A percentile compares a stretch with the other conserved stretches of the same genome.
Conservation (phyloP, 2,113 vertebrate species). For the Thunnus maccoyii region DNA sequence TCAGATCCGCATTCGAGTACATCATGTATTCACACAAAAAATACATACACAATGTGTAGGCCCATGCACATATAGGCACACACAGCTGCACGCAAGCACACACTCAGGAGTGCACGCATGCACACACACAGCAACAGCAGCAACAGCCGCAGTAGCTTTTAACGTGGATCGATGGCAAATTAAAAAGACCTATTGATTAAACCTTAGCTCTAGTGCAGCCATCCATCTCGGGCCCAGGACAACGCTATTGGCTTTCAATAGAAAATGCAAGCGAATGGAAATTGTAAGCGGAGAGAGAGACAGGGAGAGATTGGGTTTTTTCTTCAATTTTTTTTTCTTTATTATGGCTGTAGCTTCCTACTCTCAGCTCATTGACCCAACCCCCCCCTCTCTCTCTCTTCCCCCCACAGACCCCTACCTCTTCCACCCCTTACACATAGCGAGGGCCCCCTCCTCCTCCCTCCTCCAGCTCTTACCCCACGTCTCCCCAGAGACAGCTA, state of each 20-base stretch:
- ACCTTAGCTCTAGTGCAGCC: slow-evolving; percentile 88
- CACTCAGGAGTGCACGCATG: neutral
- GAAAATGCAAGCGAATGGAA: slow-evolving; percentile 90
- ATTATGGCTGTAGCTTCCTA: slow-evolving; percentile 75
- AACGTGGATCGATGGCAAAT: slow-evolving; percentile 89
- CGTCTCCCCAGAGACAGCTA: slow-evolving; percentile 72
- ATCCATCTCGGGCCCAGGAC: slow-evolving; percentile 86
- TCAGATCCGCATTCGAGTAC: slow-evolving; percentile 39
- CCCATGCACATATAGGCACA: neutral
- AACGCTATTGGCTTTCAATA: slow-evolving; percentile 89
- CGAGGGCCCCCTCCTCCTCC: neutral
- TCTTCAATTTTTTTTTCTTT: slow-evolving; percentile 61
- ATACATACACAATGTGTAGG: slow-evolving; percentile 19
- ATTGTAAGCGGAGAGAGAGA: slow-evolving; percentile 81
- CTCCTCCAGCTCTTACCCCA: slow-evolving; percentile 46
- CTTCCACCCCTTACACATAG: slow-evolving; percentile 15
- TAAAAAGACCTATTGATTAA: slow-evolving; percentile 91
- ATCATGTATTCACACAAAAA: slow-evolving; percentile 50
- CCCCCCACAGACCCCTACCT: neutral
- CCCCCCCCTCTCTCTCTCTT: slow-evolving; percentile 4
- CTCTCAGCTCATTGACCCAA: slow-evolving; percentile 77
- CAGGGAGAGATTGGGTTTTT: slow-evolving; percentile 66
- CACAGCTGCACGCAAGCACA: neutral
- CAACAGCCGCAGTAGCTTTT: slow-evolving; percentile 86
- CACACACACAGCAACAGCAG: slow-evolving; percentile 37